Evolutionary conservation across 1,140 invertebrate genomes (phyloP), one percentile per base, ranked within the genome.

Genomic region (Pristionchus pacificus): DNA sequence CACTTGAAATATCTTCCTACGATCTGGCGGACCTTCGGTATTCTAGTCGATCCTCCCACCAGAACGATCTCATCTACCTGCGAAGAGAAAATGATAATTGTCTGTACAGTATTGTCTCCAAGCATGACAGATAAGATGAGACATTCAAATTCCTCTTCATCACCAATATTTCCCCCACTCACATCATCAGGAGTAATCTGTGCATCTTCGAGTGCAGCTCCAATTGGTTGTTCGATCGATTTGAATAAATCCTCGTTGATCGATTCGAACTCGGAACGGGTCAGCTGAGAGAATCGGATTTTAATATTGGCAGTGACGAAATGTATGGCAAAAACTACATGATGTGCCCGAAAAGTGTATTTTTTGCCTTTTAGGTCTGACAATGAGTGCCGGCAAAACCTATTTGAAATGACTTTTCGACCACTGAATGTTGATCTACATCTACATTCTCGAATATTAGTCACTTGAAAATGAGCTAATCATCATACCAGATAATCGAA

Each of bases 131-230:
- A n/a, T n/a, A n/a, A n/a, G n/a, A n/a, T n/a, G n/a, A n/a, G n/a
- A n/a, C n/a, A n/a, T n/a, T n/a, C 29, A 25, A 27, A 60, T 28
- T 67, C 14, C 29, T 60, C 6, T 86, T 87, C n/a, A 86, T 87
- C 15, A 86, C 86, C 2, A 86, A 86, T 15, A 87, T 86, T 68
- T 87, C 67, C n/a, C 87, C 85, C 62, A 87, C 81, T 77, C 87
- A 87, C 79, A 31, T 87, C 84, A 29, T 72, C 1, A n/a, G 55
- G 32, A 14, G 0, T 67, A 38, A 85, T 60, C 31, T 80, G 70
- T 1, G 71, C 69, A 63, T 77, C 65, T 38, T 73, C 73, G 28
- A 84, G 69, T 10, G 83, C 82, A 24, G 80, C 80, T 55, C 70
- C 60, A 32, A 83, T 78, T 2, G 82, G 82, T 13, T 82, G 70